Conservation (phyloP, 2,888 invertebrate species). For the Limenitis camilla region DNA sequence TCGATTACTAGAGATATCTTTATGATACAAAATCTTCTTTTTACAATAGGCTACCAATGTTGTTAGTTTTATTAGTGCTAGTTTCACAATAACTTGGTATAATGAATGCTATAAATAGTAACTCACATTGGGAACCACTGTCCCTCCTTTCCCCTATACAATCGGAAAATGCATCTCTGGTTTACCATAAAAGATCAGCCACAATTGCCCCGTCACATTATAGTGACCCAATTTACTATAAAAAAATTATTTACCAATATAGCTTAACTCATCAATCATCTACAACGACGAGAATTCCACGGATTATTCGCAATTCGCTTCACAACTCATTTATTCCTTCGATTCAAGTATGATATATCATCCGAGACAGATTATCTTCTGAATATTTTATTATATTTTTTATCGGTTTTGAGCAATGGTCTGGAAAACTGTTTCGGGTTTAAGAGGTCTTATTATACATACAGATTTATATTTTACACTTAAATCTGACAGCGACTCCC, state of each 20-base stretch:
- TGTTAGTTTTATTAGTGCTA: no score
- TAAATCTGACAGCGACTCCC: neutral
- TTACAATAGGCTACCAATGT: no score
- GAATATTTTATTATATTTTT: neutral
- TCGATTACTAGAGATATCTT: no score
- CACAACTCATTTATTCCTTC: conserved; percentile 16
- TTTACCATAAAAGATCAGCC: no score
- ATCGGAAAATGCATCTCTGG: no score
- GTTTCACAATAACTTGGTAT: no score
- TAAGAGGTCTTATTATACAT: neutral
- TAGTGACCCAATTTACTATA: no score
- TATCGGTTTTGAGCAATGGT: neutral
- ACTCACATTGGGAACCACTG: no score
- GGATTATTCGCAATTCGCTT: conserved; percentile 15
- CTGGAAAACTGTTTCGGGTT: neutral
- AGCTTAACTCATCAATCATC: conserved; percentile 12
- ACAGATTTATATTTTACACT: neutral
- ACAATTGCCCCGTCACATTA: no score
- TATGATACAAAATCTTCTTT: no score
- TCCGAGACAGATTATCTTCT: neutral
- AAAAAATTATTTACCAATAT: neutral
- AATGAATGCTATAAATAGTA: no score
- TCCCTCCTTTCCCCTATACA: no score
- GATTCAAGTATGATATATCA: conserved; percentile 1
- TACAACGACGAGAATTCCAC: conserved; percentile 8